phyloP scores from a whole-genome alignment of 1,140 invertebrate genomes.

The Ladona fulva region DNA sequence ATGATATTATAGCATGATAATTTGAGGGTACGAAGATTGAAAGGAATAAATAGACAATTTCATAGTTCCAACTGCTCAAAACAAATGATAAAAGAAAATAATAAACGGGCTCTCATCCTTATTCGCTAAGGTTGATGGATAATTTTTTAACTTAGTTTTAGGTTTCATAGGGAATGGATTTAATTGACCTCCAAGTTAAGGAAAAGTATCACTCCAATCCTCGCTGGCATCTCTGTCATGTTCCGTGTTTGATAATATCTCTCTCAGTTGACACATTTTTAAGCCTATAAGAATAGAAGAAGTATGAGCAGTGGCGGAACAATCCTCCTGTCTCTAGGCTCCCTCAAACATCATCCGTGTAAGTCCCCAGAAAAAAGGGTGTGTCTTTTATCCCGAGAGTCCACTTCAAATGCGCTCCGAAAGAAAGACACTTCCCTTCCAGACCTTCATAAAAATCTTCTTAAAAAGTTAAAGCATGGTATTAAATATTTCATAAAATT shows the following conservation, averaged over 20 bases:
- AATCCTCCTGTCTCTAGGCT: background rate
- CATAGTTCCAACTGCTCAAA: background rate
- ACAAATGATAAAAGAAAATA: background rate
- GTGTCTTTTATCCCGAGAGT: background rate
- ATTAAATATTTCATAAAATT: background rate
- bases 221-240: background rate
- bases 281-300: background rate
- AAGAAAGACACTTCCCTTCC: too few species aligned
- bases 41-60: too few species aligned
- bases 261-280: background rate
- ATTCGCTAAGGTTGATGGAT: background rate
- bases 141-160: background rate
- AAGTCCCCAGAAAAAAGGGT: background rate
- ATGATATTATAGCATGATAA: too few species aligned
- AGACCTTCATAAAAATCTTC: background rate
- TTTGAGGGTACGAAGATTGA: too few species aligned
- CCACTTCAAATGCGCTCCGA: too few species aligned
- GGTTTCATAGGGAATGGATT: background rate
- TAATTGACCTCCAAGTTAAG: background rate
- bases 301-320: background rate
- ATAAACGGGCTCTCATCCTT: background rate
- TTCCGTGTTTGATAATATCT: background rate
- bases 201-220: conserved; percentile 6
- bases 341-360: background rate
- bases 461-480: background rate